Percentiles rank a stretch among this genome's conserved stretches.
Evolutionary conservation across 2,888 invertebrate genomes (phyloP).

Genomic region (Thecophora atra): DNA sequence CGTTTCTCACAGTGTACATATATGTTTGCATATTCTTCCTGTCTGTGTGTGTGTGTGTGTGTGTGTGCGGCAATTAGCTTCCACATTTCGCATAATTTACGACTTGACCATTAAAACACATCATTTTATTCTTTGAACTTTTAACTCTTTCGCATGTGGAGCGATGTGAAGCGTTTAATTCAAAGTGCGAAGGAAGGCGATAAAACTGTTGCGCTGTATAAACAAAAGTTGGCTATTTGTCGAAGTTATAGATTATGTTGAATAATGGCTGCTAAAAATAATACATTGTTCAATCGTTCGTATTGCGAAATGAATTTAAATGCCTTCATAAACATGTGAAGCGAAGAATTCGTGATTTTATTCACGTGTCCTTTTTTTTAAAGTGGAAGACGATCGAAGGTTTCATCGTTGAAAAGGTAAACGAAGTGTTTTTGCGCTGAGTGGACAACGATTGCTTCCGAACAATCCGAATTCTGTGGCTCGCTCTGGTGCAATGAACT

Average conservation of each 20-base stretch:
- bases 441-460: background rate
- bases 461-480: background rate
- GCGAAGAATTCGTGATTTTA: too few species aligned
- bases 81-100: slow-evolving; percentile 36
- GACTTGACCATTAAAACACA: slow-evolving; percentile 27
- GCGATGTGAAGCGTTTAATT: slow-evolving; percentile 20
- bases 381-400: too few species aligned
- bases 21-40: background rate
- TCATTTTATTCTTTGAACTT: slow-evolving; percentile 38
- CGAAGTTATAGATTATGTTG: background rate
- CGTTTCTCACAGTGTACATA: background rate
- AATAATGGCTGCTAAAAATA: background rate
- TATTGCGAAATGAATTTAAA: too few species aligned
- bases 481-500: slow-evolving; percentile 8
- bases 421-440: background rate
- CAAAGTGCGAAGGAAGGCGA: slow-evolving; percentile 23
- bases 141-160: slow-evolving; percentile 10
- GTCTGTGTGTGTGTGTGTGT: background rate
- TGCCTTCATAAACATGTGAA: too few species aligned
- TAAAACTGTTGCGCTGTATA: slow-evolving; percentile 18
- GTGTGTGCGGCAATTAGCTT: slow-evolving; percentile 22
- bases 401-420: too few species aligned
- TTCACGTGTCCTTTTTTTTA: too few species aligned
- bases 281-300: background rate
- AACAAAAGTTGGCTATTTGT: background rate